A percentile compares a stretch with the other conserved stretches of the same genome.
Conservation (phyloP, 2,888 invertebrate genomes). For the Crocallis elinguaria region DNA sequence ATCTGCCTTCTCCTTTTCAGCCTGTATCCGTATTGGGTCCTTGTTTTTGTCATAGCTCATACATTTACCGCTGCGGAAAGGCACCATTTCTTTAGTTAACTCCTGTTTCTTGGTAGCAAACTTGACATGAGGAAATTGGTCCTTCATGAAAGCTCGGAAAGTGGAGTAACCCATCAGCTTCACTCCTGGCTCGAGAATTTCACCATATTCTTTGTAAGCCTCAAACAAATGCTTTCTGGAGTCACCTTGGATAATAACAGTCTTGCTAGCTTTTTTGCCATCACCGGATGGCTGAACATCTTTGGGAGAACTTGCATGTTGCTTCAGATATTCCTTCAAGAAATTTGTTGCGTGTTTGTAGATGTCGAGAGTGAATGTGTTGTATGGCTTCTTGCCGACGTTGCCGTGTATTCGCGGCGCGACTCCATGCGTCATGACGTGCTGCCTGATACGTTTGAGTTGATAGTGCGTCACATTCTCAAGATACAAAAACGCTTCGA, state of each 20-base stretch:
- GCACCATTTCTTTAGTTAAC: constrained; percentile 76
- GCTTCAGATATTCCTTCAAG: constrained; percentile 88
- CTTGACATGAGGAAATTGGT: constrained; percentile 91
- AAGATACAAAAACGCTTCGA: constrained; percentile 91
- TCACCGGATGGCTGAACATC: constrained; percentile 76
- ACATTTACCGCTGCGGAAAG: constrained; percentile 83
- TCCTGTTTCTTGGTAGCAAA: constrained; percentile 87
- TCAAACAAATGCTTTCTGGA: constrained; percentile 89
- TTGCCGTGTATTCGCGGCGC: constrained; percentile 92
- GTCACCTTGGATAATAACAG: constrained; percentile 80
- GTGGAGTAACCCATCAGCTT: constrained; percentile 93
- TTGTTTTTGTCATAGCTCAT: constrained; percentile 83
- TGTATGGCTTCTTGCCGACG: constrained; percentile 91
- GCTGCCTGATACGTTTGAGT: constrained; percentile 90
- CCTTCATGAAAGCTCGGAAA: constrained; percentile 92
- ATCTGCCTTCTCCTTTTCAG: constrained; percentile 79
- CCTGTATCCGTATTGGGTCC: constrained; percentile 77
- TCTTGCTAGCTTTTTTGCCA: constrained; percentile 80
- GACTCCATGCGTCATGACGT: constrained; percentile 91
- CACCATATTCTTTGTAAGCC: constrained; percentile 90
- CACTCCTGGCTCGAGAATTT: constrained; percentile 87
- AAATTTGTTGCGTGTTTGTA: constrained; percentile 92
- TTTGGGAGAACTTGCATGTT: constrained; percentile 85
- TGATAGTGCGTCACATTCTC: constrained; percentile 93
- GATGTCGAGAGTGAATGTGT: constrained; percentile 91